A percentile compares a stretch with the other conserved stretches of the same genome.
These are phyloP conservation scores for Drosophila silvestris DNA, from an alignment of 2,888 invertebrate species.

Conservation along the genomic window DNA sequence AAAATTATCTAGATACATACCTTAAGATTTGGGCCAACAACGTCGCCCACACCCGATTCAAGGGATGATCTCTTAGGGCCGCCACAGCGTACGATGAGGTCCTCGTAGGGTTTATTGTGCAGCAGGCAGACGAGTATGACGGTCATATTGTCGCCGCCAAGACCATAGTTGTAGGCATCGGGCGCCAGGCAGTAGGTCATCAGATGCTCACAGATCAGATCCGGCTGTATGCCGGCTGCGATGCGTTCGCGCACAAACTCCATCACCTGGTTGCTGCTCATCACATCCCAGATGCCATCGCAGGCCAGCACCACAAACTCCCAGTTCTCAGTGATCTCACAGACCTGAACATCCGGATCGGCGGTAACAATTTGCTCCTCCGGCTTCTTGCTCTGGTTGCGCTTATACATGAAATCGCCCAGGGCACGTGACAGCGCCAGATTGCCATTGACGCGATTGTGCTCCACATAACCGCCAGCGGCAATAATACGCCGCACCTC, in stretches of 20 bases:
- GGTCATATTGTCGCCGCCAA: constrained; percentile 99
- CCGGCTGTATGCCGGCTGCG: constrained; percentile 93
- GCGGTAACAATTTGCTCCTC: constrained; percentile 99
- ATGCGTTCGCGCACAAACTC: constrained; percentile 94
- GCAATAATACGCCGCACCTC: constrained; percentile 95
- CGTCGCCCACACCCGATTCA: constrained; percentile 52
- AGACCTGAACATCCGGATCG: constrained; percentile 94
- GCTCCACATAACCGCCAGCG: constrained; percentile 98
- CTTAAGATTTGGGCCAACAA: constrained; percentile 25
- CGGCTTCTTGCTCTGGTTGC: constrained; percentile 92
- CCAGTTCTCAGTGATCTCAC: constrained; percentile 93
- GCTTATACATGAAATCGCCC: constrained; percentile 98
- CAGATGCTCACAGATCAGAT: constrained; percentile 97
- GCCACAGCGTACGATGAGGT: constrained; percentile 80
- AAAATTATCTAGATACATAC: neutral
- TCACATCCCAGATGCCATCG: constrained; percentile 99
- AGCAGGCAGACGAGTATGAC: constrained; percentile 94
- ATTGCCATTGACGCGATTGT: constrained; percentile 98
- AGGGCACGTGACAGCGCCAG: constrained; percentile 97
- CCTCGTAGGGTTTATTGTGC: constrained; percentile 83
- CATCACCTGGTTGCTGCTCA: constrained; percentile 96
- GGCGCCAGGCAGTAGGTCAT: constrained; percentile 98
- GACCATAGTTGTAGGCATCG: constrained; percentile 97
- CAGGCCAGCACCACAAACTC: constrained; percentile 98
- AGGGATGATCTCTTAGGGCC: constrained; percentile 5